These are phyloP conservation scores for Lepidurus packardi DNA, from an alignment of 1,140 invertebrate genomes.

Conservation along the genomic window DNA sequence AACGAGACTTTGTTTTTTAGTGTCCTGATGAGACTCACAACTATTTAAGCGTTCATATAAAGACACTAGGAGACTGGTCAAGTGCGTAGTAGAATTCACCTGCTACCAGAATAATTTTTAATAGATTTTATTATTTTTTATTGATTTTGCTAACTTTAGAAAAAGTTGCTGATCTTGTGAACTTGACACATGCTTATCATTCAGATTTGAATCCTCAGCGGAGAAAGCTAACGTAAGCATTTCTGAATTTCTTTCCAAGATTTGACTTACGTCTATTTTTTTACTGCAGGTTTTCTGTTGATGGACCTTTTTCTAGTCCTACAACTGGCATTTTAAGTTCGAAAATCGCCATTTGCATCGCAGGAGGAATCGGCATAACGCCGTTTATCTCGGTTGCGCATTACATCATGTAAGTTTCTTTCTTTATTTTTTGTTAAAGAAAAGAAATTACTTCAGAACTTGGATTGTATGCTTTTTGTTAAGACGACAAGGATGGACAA, in stretches of 20 bases:
- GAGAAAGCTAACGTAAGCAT: not conserved
- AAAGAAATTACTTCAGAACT: not conserved
- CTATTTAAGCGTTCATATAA: conserved; percentile 27
- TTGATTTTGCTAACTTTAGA: not conserved
- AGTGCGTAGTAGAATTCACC: conserved; percentile 19
- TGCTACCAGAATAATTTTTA: not conserved
- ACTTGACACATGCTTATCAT: conserved; percentile 3
- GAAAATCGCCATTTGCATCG: conserved; percentile 28
- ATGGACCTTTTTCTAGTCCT: conserved; percentile 29
- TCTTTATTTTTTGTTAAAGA: not conserved
- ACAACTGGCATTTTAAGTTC: not conserved
- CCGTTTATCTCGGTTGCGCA: conserved; percentile 13
- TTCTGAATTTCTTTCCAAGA: not conserved
- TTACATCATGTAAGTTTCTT: conserved; percentile 27
- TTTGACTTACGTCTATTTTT: not conserved
- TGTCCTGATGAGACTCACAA: conserved; percentile 29
- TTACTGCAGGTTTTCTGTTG: conserved; percentile 1
- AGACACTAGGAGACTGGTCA: conserved; percentile 27
- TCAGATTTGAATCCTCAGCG: not conserved
- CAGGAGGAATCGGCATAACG: conserved; percentile 26
- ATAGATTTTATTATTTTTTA: not conserved
- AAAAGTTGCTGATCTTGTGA: not conserved
- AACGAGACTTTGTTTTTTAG: conserved; percentile 6
- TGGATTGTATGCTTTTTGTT: not conserved
- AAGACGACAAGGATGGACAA: conserved; percentile 28